Conservation (phyloP, 2,888 invertebrate species). For the Drosophila paracracens region DNA sequence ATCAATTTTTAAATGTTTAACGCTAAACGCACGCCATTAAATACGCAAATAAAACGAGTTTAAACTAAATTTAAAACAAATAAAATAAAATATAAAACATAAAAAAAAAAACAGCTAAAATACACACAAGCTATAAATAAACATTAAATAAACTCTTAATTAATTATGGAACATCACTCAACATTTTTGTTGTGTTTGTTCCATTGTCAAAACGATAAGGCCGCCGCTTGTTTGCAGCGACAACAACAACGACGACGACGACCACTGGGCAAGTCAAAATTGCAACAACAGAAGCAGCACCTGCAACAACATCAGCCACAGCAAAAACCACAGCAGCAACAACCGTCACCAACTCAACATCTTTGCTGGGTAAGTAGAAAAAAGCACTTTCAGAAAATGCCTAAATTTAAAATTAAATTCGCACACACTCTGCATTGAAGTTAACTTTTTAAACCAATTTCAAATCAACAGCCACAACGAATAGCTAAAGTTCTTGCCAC, state of each 20-base stretch:
- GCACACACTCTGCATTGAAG: conserved; percentile 34
- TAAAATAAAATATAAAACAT: conserved; percentile 12
- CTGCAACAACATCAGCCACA: conserved; percentile 26
- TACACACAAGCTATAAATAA: conserved; percentile 22
- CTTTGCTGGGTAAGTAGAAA: conserved; percentile 61
- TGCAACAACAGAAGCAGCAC: conserved; percentile 34
- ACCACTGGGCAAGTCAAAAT: conserved; percentile 33
- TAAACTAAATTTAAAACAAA: conserved; percentile 26
- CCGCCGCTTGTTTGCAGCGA: conserved; percentile 64
- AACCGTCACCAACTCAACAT: conserved; percentile 30
- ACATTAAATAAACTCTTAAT: conserved; percentile 48
- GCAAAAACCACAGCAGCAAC: conserved; percentile 20
- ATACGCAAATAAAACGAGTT: conserved; percentile 51
- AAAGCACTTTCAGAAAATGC: background rate
- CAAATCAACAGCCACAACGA: conserved; percentile 11
- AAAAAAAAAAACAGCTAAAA: conserved; percentile 10
- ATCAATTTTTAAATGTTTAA: conserved; percentile 52
- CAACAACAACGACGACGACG: conserved; percentile 57
- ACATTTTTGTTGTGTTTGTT: conserved; percentile 76
- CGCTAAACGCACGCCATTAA: conserved; percentile 65
- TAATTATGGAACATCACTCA: conserved; percentile 82
- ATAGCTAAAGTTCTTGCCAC: background rate
- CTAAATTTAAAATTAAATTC: conserved; percentile 45
- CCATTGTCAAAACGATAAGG: conserved; percentile 70
- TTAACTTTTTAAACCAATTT: conserved; percentile 18